phyloP scores from a whole-genome alignment of 2,888 invertebrate genomes.

The Diachrysia chrysitis region DNA sequence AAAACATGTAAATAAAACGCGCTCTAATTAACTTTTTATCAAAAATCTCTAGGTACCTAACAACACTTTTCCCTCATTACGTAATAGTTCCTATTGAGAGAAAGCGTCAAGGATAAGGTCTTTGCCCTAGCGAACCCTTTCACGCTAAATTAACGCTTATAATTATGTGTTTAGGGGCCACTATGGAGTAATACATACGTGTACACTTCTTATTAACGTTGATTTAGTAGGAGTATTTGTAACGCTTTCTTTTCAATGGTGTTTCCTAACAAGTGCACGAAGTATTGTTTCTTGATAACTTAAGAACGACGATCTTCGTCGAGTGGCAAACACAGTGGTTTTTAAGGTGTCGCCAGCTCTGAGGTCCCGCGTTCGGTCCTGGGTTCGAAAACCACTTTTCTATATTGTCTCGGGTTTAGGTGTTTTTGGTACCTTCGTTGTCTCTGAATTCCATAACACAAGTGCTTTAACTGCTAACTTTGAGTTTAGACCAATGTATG shows the following conservation, averaged over 20 bases:
- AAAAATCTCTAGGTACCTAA: constrained; percentile 12
- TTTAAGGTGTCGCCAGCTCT: too few species aligned
- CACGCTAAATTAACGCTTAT: constrained; percentile 55
- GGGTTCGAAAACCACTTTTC: too few species aligned
- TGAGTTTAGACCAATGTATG: too few species aligned
- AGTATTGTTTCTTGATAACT: not conserved
- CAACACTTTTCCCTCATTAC: constrained; percentile 42
- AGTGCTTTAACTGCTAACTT: too few species aligned
- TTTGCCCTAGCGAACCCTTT: constrained; percentile 59
- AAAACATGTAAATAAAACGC: not conserved
- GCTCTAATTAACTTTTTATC: not conserved
- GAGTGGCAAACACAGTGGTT: too few species aligned
- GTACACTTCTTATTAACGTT: constrained; percentile 58
- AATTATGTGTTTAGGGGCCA: constrained; percentile 43
- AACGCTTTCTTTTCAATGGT: constrained; percentile 59
- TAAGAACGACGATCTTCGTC: too few species aligned
- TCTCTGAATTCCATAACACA: too few species aligned
- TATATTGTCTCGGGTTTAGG: too few species aligned
- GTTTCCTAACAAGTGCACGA: constrained; percentile 18
- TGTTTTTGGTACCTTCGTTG: too few species aligned
- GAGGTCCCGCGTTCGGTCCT: too few species aligned
- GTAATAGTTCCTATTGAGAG: constrained; percentile 60
- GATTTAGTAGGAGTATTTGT: constrained; percentile 60
- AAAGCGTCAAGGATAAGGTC: constrained; percentile 71
- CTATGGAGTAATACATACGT: constrained; percentile 44